Base-by-base conservation (phyloP, 2,113 vertebrate species). In the Cepphus grylle region DNA sequence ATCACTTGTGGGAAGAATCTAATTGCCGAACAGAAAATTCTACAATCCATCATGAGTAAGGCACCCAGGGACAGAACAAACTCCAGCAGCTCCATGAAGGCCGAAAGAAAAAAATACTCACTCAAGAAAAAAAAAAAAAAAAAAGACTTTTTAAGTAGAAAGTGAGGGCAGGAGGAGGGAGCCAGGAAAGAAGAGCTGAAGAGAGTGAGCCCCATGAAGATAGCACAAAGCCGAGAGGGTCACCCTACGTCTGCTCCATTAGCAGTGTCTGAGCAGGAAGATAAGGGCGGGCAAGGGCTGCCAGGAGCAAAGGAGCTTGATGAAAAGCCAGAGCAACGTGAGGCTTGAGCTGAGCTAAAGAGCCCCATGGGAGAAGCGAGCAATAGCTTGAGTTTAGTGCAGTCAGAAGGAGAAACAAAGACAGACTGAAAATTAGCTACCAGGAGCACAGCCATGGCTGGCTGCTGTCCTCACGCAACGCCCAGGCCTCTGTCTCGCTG, bases 181-280 rank as follows among this genome's bases (percentile, higher is more conserved):
- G 34, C 50, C 7, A 36, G 12, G n/a, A 74, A 42, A 40, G 50
- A 47, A 42, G 43, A 5, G 40, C 32, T 38, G 61, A 73, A 49
- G 9, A 53, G 25, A 67, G 29, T 0, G 15, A 81, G 34, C 13
- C 52, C 49, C 53, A 11, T 2, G 38, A 69, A 49, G 30, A 21
- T 11, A 74, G 81, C 56, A 70, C 20, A 82, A 47, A 86, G 58
- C 22, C 11, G 40, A 42, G 40, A 67, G 30, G 42, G 26, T 12
- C 70, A 30, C 27, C 2, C 14, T 20, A 30, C 0, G 0, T 40
- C 61, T 17, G 19, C 21, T 73, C 52, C 14, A 1, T 34, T 36
- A n/a, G 72, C 15, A 18, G 16, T 1, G 9, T 23, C 58, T 72
- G 47, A 9, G 21, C 53, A 53, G 52, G 15, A 45, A 69, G 76